A percentile compares a stretch with the other conserved stretches of the same genome.
phyloP scores from a whole-genome alignment of 2,113 vertebrate species.

The Pelecanus crispus region DNA sequence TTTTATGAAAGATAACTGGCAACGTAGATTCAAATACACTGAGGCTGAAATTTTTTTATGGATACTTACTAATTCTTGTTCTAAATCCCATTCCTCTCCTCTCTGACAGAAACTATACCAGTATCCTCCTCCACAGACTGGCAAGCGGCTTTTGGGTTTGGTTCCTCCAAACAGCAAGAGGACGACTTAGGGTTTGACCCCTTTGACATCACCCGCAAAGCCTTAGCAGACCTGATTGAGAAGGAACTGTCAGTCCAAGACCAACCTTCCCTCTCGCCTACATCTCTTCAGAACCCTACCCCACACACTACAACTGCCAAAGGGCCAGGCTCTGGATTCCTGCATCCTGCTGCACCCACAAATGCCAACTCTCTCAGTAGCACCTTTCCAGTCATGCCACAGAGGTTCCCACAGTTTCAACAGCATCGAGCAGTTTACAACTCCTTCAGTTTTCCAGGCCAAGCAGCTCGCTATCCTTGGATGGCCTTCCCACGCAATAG shows the following conservation, averaged over 20 bases:
- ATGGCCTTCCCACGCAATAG: slow-evolving; percentile 92
- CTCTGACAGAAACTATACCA: slow-evolving; percentile 91
- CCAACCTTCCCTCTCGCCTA: slow-evolving; percentile 78
- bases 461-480: slow-evolving; percentile 93
- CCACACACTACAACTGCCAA: slow-evolving; percentile 83
- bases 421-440: slow-evolving; percentile 96
- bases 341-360: slow-evolving; percentile 75
- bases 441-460: slow-evolving; percentile 93
- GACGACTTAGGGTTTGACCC: slow-evolving; percentile 98
- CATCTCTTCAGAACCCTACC: slow-evolving; percentile 78
- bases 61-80: background rate
- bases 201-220: slow-evolving; percentile 98
- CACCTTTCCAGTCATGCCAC: slow-evolving; percentile 89
- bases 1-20: background rate
- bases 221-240: slow-evolving; percentile 98
- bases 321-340: slow-evolving; percentile 82
- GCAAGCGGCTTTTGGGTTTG: slow-evolving; percentile 98
- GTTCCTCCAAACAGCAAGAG: slow-evolving; percentile 97
- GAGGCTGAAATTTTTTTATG: background rate
- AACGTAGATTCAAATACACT: background rate
- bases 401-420: slow-evolving; percentile 90
- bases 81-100: background rate
- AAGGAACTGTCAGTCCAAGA: slow-evolving; percentile 99
- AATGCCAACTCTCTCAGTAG: slow-evolving; percentile 85
- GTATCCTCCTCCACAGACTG: slow-evolving; percentile 99